phyloP scores from a whole-genome alignment of 2,888 invertebrate species.

The Drosophila mettleri region DNA sequence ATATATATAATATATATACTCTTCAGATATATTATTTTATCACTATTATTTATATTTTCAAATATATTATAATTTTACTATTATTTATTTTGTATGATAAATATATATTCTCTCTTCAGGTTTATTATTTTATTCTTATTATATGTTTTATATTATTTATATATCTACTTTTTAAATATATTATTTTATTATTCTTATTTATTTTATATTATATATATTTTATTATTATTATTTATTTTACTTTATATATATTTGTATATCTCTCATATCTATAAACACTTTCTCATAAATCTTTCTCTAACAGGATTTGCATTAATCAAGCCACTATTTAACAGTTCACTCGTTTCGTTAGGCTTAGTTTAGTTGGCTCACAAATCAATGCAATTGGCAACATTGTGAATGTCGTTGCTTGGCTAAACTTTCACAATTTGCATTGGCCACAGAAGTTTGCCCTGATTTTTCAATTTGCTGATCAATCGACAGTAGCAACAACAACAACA shows the following conservation, averaged over 20 bases:
- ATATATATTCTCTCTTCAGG: no score
- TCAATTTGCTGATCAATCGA: constrained; percentile 56
- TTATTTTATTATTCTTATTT: no score
- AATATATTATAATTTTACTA: no score
- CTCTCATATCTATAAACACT: not conserved
- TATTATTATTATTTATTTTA: no score
- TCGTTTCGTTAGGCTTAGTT: constrained; percentile 15
- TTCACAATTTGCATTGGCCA: constrained; percentile 67
- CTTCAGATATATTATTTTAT: no score
- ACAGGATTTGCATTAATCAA: constrained; percentile 71
- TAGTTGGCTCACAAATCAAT: constrained; percentile 55
- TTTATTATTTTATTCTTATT: no score
- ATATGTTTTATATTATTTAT: no score
- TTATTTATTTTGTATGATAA: no score
- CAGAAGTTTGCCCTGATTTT: constrained; percentile 74
- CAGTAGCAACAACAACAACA: constrained; percentile 36
- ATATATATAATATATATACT: not conserved
- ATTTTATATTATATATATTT: no score
- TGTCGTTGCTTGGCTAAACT: constrained; percentile 52
- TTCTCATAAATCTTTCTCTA: constrained; percentile 19
- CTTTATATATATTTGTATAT: no score
- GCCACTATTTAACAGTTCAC: constrained; percentile 32
- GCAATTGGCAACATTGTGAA: constrained; percentile 49
- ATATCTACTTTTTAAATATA: no score
- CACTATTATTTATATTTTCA: no score